These are phyloP conservation scores for Etheostoma spectabile DNA, from an alignment of 2,113 vertebrate genomes.

Conservation along the genomic window DNA sequence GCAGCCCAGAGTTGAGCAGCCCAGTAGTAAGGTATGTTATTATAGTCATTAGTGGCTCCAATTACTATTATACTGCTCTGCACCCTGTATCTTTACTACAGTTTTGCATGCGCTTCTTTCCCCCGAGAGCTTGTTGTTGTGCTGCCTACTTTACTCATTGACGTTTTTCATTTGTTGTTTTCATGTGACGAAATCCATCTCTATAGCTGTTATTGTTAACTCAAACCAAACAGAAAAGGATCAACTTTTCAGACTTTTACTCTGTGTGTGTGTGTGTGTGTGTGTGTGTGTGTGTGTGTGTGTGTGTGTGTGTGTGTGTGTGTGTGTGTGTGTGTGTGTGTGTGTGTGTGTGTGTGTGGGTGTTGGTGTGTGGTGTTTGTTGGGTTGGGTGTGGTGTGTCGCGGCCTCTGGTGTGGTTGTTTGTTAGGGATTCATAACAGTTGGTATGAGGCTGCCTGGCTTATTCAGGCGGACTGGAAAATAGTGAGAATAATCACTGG, in stretches of 20 bases:
- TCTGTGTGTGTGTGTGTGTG: conserved; percentile 1
- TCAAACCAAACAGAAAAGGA: conserved; percentile 47
- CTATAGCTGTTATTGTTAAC: conserved; percentile 34
- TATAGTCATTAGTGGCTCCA: conserved; percentile 81
- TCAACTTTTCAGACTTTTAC: conserved; percentile 52
- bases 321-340: background rate
- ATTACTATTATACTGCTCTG: conserved; percentile 75
- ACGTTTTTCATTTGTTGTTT: conserved; percentile 41
- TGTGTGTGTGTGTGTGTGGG: background rate
- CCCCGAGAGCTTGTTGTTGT: conserved; percentile 32
- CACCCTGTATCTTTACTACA: conserved; percentile 64
- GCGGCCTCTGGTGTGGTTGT: conserved; percentile 26
- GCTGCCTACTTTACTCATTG: conserved; percentile 40
- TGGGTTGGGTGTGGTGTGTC: no score
- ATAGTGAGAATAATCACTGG: conserved; percentile 57
- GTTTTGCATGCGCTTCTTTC: conserved; percentile 27
- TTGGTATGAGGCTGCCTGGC: conserved; percentile 46
- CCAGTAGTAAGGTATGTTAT: conserved; percentile 83
- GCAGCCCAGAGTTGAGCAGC: conserved; percentile 76
- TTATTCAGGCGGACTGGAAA: conserved; percentile 57
- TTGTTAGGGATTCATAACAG: conserved; percentile 46
- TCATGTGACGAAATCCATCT: conserved; percentile 40
- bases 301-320: background rate
- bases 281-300: background rate
- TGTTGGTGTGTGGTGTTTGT: background rate